Evolutionary conservation across 2,797 vertebrate species (phyloP).

Genomic region (Coendou prehensilis): DNA sequence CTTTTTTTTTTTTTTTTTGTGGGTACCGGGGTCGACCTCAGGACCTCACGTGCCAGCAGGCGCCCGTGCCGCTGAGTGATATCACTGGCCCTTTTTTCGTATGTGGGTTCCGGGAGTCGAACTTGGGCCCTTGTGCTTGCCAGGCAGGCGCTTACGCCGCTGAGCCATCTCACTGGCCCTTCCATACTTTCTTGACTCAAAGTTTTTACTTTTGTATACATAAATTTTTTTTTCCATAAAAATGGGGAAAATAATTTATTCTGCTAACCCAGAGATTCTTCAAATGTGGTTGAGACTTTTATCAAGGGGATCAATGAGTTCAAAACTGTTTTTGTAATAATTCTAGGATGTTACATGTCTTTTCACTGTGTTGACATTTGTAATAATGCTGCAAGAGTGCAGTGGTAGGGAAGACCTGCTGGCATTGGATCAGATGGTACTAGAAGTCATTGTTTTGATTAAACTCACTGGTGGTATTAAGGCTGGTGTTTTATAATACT

Average conservation of each 20-base stretch:
- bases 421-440: background rate
- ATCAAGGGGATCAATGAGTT: background rate
- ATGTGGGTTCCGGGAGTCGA: no score
- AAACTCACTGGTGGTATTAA: constrained; percentile 8
- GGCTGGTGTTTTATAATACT: background rate
- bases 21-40: no score
- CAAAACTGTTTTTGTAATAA: background rate
- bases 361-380: background rate
- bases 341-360: background rate
- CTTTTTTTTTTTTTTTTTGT: no score
- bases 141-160: no score
- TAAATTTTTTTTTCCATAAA: constrained; percentile 20
- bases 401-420: background rate
- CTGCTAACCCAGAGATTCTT: background rate
- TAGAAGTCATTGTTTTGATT: background rate
- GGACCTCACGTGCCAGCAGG: no score
- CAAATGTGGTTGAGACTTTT: background rate
- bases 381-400: background rate
- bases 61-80: no score
- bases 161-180: no score
- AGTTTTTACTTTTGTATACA: constrained; percentile 4
- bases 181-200: background rate
- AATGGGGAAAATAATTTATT: constrained; percentile 12
- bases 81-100: no score
- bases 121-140: no score